Base-by-base conservation (phyloP, 37 sponge, comb jelly and placozoan genomes). In the Axinella damicornis region DNA sequence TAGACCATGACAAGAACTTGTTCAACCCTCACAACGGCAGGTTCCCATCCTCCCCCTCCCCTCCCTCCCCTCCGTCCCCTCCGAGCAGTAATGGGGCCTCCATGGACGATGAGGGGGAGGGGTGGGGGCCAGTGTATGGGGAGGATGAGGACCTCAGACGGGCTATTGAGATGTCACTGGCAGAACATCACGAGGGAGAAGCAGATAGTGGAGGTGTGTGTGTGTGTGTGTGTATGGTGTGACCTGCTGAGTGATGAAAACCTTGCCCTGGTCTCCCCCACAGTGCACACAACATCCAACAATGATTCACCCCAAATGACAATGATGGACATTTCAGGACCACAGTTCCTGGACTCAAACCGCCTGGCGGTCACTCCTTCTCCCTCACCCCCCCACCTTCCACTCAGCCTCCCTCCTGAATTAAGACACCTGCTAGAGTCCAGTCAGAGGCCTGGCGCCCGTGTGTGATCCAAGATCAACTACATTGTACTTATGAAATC, bases 91-190 rank as follows among this genome's bases (percentile, higher is more conserved):
- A n/a, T n/a, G n/a, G n/a, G n/a, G n/a, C n/a, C n/a, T n/a, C n/a
- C n/a, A 9, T 55, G 27, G 67, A 53, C 0, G 32, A 73, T 0
- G 53, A 25, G 33, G 75, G 65, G 6, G 65, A 68, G 65, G 79
- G 86, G 0, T 73, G n/a, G n/a, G 74, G 74, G 18, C 86, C 86
- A 37, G 18, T 77, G 33, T 69, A 41, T 37, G 71, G 78, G 0
- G 86, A 85, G 40, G 78, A 85, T 0, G 86, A 69, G 24, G 86
- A 85, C 71, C 61, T 85, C 2, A 36, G 32, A 11, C 32, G 59
- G 39, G 86, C 86, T 31, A 85, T 85, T 19, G 37, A 69, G 37
- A 33, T 77, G 28, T 85, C 86, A 0, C 41, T 85, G 21, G 38
- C 30, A 53, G 83, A 82, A 0, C 25, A 35, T 13, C 56, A 12